Base-by-base conservation (phyloP, 2,113 vertebrate genomes). In the Callithrix jacchus region DNA sequence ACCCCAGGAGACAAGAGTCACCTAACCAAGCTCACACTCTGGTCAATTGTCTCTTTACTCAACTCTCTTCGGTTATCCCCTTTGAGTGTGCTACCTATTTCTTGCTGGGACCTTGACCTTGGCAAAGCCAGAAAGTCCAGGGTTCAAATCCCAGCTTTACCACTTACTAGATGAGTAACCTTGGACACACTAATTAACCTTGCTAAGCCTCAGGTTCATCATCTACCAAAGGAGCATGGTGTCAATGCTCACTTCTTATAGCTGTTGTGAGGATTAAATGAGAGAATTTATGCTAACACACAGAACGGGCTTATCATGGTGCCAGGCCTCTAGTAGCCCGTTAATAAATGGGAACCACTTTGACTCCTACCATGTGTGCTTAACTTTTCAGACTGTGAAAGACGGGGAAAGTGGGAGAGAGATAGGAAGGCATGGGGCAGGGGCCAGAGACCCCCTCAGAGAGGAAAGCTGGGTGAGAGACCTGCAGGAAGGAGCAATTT, bases 201-300 rank as follows among this genome's bases (percentile, higher is more conserved):
- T 76, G 86, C 64, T 56, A 74, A 90, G 68, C 56, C 89, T 96
- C 85, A 30, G 58, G 83, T 70, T 93, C 54, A n/a, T 77, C 90
- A 86, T 93, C 95, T 77, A 42, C 70, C 61, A 96, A 86, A 87
- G 64, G 86, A 25, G 32, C n/a, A 70, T 58, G 20, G 76, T 3
- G 1, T 47, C 42, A 54, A 23, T 17, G 30, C 66, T 70, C 37
- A 10, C 61, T 52, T 64, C 58, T 13, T 56, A 76, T 27, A 81
- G 40, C 42, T 25, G 12, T 64, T 68, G 45, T 68, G 61, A 89
- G 73, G 89, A 58, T 92, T 80, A n/a, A 91, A 25, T 16, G 56
- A 66, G 85, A 81, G 23, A 76, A 79, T 58, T 52, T 74, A 7
- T 16, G 17, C 23, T 52, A 70, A 70, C 10, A 56, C 14, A 64